Base-by-base conservation (phyloP, 2,113 vertebrate genomes). In the Oenanthe oenanthe region DNA sequence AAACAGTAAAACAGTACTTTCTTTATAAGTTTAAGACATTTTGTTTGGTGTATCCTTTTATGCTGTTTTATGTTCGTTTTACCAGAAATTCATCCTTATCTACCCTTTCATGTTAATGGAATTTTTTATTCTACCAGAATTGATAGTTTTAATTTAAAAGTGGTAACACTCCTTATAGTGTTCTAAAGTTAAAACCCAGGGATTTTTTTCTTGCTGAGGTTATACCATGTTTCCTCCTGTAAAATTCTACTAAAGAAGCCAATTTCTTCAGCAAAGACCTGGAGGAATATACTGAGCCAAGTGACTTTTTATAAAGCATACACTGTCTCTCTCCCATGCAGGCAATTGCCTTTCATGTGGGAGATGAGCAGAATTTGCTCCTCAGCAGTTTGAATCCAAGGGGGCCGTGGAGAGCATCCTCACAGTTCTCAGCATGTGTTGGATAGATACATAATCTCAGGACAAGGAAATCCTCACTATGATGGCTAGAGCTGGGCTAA, bases 11-110 rank as follows among this genome's bases (percentile, higher is more conserved):
- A 82, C 36, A 40, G 57, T 93, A 32, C 25, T 93, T 34, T 91
- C 29, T 89, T 78, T 45, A 45, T 92, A 53, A 45, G 28, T 78
- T 96, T 50, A 76, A 78, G 53, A 67, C 50, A 54, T 50, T 65
- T 92, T 80, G 8, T 19, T 47, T 77, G 72, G 17, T 83, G 28
- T 40, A 65, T 72, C 54, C 65, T 84, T 97, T 92, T 50, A 76
- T 87, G 28, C 68, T 96, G 19, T 10, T 77, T 73, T 94, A 26
- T 88, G 40, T 67, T 91, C 85, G 81, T 91, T 96, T 86, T 77
- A 67, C 50, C 68, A 86, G 78, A 94, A 97, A 91, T 38, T 7
- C 66, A 85, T 87, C 32, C 54, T 89, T 95, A 91, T 47, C 68
- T 84, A 40, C 22, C 68, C 11, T 58, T 94, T 95, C 21, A 10